Conservation (phyloP, 1,140 invertebrate species). For the Watersipora subatra region DNA sequence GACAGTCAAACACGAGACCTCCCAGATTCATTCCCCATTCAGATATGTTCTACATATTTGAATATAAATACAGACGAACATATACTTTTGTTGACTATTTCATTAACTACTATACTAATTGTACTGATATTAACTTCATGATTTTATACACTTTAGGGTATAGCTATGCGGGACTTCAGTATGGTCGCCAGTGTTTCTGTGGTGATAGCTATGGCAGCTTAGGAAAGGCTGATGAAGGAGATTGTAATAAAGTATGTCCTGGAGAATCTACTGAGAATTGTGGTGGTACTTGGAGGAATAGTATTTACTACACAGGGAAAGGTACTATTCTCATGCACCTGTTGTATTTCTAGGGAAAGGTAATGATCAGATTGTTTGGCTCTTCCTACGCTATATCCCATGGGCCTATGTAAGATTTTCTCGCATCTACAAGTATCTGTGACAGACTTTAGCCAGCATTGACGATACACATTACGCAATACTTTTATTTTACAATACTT, state of each 20-base stretch:
- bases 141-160: background rate
- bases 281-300: background rate
- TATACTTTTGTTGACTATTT: background rate
- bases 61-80: no score
- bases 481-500: no score
- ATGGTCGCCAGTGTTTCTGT: background rate
- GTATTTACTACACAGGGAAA: background rate
- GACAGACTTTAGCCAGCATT: no score
- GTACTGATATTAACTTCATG: background rate
- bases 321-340: no score
- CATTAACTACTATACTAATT: background rate
- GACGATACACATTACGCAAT: no score
- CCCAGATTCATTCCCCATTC: background rate
- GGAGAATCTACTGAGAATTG: background rate
- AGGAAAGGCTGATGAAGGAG: background rate
- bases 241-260: background rate
- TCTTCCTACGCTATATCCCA: no score
- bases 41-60: no score
- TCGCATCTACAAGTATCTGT: no score
- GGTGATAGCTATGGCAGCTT: background rate
- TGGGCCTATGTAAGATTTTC: no score
- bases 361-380: no score
- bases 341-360: no score
- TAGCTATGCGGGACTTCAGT: background rate
- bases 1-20: background rate